Conservation (phyloP, 2,888 invertebrate genomes). For the Agrochola lota region DNA sequence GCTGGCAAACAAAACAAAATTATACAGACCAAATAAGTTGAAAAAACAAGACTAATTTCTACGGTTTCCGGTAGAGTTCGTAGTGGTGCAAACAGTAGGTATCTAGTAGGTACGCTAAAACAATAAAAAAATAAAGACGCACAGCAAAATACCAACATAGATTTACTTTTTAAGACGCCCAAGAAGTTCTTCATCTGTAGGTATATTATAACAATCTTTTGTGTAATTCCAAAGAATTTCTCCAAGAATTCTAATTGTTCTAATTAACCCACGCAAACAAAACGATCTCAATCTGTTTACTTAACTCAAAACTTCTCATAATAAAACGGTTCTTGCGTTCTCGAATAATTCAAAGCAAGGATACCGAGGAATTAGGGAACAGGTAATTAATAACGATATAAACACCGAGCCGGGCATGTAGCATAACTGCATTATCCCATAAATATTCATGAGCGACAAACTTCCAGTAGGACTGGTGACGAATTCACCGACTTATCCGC, state of each 20-base stretch:
- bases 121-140: not conserved
- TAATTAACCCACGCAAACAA: constrained; percentile 50
- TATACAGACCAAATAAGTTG: constrained; percentile 75
- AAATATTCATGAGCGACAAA: constrained; percentile 87
- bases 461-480: constrained; percentile 84
- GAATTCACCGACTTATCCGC: constrained; percentile 81
- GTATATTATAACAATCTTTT: constrained; percentile 17
- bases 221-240: constrained; percentile 24
- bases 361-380: constrained; percentile 74
- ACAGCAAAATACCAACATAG: not conserved
- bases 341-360: constrained; percentile 64
- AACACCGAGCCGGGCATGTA: constrained; percentile 77
- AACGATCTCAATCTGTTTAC: constrained; percentile 51
- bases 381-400: constrained; percentile 79
- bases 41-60: constrained; percentile 68
- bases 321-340: constrained; percentile 20
- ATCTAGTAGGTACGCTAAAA: not conserved
- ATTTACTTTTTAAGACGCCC: not conserved
- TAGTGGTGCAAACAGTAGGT: too few relatives aligned
- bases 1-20: constrained; percentile 77
- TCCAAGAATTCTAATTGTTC: constrained; percentile 46
- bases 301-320: constrained; percentile 38
- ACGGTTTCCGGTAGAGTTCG: not conserved
- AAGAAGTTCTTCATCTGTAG: constrained; percentile 11
- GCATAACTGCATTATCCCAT: constrained; percentile 88